Evolutionary conservation across 2,888 invertebrate genomes (phyloP).

Genomic region (Clitarchus hookeri): DNA sequence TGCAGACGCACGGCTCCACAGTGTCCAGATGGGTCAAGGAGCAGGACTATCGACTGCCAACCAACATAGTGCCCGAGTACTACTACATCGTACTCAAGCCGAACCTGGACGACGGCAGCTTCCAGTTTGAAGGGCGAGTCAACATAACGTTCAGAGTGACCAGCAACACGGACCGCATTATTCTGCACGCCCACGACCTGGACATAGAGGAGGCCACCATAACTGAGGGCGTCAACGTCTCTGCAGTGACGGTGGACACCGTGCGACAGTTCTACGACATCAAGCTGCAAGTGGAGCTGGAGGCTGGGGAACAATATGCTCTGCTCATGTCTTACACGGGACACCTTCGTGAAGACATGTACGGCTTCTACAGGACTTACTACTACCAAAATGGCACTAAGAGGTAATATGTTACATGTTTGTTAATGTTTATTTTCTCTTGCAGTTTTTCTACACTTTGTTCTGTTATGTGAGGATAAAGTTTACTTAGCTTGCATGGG

Average conservation of each 20-base stretch:
- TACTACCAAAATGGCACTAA: constrained; percentile 45
- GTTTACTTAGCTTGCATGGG: too few relatives aligned
- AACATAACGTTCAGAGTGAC: constrained; percentile 59
- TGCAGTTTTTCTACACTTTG: neutral
- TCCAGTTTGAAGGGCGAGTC: constrained; percentile 21
- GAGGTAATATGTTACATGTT: neutral
- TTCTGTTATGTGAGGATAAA: too few relatives aligned
- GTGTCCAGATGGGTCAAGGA: neutral
- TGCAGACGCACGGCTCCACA: neutral
- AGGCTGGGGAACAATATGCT: constrained; percentile 54
- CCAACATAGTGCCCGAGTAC: constrained; percentile 5
- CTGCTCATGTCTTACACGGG: constrained; percentile 55
- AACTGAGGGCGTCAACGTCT: neutral
- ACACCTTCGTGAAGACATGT: constrained; percentile 58
- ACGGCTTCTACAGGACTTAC: constrained; percentile 60
- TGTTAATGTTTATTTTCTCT: neutral
- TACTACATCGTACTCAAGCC: constrained; percentile 20
- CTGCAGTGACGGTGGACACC: neutral
- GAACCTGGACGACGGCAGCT: constrained; percentile 10
- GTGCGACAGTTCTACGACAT: constrained; percentile 10
- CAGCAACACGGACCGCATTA: constrained; percentile 58
- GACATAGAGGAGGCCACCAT: constrained; percentile 26
- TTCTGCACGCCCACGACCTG: constrained; percentile 34
- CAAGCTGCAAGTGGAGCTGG: constrained; percentile 52
- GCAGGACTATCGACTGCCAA: constrained; percentile 37